A percentile compares a stretch with the other conserved stretches of the same genome.
These are phyloP conservation scores for Calyptommatus sinebrachiatus DNA, from an alignment of 2,113 vertebrate species.

Conservation along the genomic window DNA sequence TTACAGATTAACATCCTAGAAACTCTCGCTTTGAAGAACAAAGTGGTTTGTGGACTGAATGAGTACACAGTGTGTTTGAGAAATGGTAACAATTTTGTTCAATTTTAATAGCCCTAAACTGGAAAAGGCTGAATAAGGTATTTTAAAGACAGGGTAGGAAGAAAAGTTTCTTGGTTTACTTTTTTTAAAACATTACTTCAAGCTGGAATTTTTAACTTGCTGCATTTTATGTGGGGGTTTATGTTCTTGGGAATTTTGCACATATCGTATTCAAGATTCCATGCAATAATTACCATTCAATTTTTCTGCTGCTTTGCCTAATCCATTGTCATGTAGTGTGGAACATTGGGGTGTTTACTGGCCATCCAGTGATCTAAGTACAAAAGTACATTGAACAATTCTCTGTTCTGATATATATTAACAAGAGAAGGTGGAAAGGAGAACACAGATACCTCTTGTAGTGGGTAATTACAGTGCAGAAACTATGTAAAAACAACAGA, in stretches of 20 bases:
- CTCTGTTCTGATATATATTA: not conserved
- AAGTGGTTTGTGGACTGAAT: conserved; percentile 37
- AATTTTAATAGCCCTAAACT: conserved; percentile 16
- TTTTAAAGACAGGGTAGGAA: not conserved
- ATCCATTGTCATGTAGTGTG: not conserved
- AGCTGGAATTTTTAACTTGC: not conserved
- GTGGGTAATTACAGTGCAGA: not conserved
- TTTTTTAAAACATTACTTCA: not conserved
- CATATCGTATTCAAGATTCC: too few relatives aligned
- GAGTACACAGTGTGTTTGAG: conserved; percentile 7
- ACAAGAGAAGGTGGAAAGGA: not conserved
- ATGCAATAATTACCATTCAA: too few relatives aligned
- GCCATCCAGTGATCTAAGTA: not conserved
- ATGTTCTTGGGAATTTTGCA: too few relatives aligned
- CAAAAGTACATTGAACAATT: not conserved
- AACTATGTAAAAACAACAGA: conserved; percentile 13
- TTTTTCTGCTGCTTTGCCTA: too few relatives aligned
- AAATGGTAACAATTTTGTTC: conserved; percentile 34
- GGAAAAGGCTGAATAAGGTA: not conserved
- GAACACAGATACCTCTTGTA: not conserved
- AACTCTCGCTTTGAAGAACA: conserved; percentile 41
- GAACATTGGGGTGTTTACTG: not conserved
- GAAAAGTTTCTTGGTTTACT: not conserved
- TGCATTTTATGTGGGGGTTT: not conserved
- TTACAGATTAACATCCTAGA: conserved; percentile 50